These are phyloP conservation scores for Sphyrna mokarran DNA, from an alignment of 2,113 vertebrate genomes.

Conservation along the genomic window DNA sequence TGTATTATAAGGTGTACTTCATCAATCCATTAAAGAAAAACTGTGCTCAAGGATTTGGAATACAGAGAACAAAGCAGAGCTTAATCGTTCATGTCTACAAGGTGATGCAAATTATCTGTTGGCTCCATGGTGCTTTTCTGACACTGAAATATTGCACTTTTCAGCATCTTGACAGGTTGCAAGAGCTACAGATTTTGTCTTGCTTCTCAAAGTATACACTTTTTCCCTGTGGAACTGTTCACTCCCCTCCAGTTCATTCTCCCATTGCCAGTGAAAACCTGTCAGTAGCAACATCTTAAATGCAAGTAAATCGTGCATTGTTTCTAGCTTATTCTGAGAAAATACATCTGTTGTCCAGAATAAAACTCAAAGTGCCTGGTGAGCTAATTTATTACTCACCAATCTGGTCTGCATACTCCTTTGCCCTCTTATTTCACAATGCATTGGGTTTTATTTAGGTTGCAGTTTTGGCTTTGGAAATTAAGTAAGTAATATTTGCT, in stretches of 20 bases:
- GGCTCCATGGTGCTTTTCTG: background rate
- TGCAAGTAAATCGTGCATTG: background rate
- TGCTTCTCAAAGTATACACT: background rate
- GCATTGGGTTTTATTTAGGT: background rate
- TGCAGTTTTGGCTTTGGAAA: background rate
- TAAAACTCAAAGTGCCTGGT: background rate
- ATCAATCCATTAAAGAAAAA: conserved; percentile 17
- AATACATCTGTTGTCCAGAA: background rate
- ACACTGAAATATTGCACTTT: background rate
- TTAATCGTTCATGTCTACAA: background rate
- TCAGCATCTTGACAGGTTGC: background rate
- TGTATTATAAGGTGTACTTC: background rate
- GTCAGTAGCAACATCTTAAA: background rate
- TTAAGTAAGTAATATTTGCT: background rate
- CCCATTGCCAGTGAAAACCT: background rate
- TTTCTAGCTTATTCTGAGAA: background rate
- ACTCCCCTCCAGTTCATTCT: background rate
- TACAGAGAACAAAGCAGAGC: conserved; percentile 2
- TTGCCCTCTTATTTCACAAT: background rate
- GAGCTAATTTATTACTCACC: background rate
- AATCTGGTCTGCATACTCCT: too few relatives aligned
- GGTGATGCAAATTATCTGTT: conserved; percentile 12
- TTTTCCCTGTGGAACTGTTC: background rate
- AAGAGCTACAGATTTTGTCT: conserved; percentile 3
- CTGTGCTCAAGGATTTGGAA: background rate